Evolutionary conservation across 2,113 vertebrate genomes (phyloP).

Genomic region (Scortum barcoo): DNA sequence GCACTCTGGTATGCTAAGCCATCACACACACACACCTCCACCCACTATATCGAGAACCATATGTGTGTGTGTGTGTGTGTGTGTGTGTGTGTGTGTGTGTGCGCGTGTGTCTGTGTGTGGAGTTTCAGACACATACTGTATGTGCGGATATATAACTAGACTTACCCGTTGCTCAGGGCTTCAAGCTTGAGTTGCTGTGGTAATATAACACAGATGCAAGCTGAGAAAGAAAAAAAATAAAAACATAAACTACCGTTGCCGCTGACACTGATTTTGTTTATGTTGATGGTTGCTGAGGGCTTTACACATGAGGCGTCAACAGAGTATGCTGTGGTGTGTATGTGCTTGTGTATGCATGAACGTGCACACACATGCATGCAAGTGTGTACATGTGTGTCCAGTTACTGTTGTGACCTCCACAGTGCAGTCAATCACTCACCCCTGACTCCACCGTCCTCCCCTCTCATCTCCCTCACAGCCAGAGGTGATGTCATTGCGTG

Average conservation of each 20-base stretch:
- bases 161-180: slow-evolving; percentile 31
- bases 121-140: slow-evolving; percentile 23
- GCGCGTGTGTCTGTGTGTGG: slow-evolving; percentile 45
- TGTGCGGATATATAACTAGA: slow-evolving; percentile 37
- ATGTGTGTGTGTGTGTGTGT: slow-evolving; percentile 46
- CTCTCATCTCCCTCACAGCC: slow-evolving; percentile 66
- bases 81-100: slow-evolving; percentile 53
- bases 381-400: slow-evolving; percentile 63
- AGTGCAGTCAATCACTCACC: slow-evolving; percentile 70
- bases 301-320: slow-evolving; percentile 56
- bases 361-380: slow-evolving; percentile 31
- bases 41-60: slow-evolving; percentile 43
- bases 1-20: slow-evolving; percentile 36
- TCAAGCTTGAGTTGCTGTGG: slow-evolving; percentile 34
- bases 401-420: slow-evolving; percentile 62
- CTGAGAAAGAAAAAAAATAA: slow-evolving; percentile 26
- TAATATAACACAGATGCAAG: slow-evolving; percentile 66
- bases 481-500: slow-evolving; percentile 78
- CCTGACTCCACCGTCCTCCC: slow-evolving; percentile 55
- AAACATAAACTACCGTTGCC: slow-evolving; percentile 31
- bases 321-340: background rate
- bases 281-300: slow-evolving; percentile 54
- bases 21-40: slow-evolving; percentile 49
- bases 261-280: slow-evolving; percentile 64
- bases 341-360: slow-evolving; percentile 13